Percentiles rank a stretch among this genome's conserved stretches.
These are phyloP conservation scores for Epinephelus cyanopodus DNA, from an alignment of 2,113 vertebrate genomes.

Conservation along the genomic window DNA sequence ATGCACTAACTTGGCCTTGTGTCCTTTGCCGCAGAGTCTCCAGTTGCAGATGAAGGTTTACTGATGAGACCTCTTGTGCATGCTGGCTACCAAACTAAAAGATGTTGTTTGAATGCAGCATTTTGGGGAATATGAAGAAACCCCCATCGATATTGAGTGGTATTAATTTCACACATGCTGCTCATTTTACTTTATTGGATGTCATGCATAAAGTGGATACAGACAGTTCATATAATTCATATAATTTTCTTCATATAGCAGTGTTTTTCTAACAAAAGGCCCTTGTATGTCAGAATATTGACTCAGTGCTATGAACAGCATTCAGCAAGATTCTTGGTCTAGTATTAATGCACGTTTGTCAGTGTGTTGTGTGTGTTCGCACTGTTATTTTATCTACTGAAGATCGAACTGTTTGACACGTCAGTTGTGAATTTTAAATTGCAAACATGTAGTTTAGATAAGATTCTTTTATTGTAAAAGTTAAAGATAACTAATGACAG, in stretches of 20 bases:
- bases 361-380: too few relatives aligned
- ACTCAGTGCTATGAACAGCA: background rate
- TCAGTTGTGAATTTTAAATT: background rate
- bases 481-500: background rate
- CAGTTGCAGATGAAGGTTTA: constrained; percentile 65
- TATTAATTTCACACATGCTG: background rate
- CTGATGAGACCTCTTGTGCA: background rate
- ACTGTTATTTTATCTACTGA: background rate
- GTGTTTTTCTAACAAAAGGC: too few relatives aligned
- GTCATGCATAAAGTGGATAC: background rate
- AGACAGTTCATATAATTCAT: background rate
- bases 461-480: too few relatives aligned
- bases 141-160: background rate
- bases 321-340: background rate
- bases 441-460: background rate
- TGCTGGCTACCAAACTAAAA: background rate
- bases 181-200: constrained; percentile 7
- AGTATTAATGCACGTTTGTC: background rate
- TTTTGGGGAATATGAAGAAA: background rate
- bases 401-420: background rate
- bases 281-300: background rate
- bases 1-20: constrained; percentile 39
- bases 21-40: constrained; percentile 51
- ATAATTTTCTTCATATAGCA: too few relatives aligned
- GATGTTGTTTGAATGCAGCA: constrained; percentile 4